Evolutionary conservation across 2,797 vertebrate genomes (phyloP).

Genomic region (Sus cebifrons): DNA sequence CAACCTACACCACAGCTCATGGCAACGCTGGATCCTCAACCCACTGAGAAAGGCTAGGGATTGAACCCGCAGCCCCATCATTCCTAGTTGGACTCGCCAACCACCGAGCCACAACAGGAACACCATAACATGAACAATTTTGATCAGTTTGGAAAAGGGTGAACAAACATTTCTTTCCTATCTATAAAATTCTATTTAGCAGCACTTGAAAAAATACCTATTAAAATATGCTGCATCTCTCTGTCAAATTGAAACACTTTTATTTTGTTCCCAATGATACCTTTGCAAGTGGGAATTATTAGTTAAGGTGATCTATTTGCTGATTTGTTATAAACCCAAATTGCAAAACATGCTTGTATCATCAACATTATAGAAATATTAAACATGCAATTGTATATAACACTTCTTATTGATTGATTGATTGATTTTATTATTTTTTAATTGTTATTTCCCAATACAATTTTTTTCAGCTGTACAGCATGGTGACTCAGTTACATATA

Average conservation of each 20-base stretch:
- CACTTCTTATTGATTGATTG: slow-evolving; percentile 25
- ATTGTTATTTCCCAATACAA: too few relatives aligned
- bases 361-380: slow-evolving; percentile 5
- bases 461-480: too few relatives aligned
- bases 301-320: neutral
- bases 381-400: neutral
- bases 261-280: neutral
- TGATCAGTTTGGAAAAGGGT: neutral
- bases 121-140: neutral
- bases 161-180: neutral
- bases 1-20: too few relatives aligned
- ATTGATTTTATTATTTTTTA: too few relatives aligned
- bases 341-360: neutral
- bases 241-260: neutral
- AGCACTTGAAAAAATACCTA: neutral
- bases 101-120: too few relatives aligned
- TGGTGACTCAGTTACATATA: too few relatives aligned
- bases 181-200: neutral
- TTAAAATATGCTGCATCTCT: neutral
- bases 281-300: neutral
- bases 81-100: too few relatives aligned
- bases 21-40: too few relatives aligned
- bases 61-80: too few relatives aligned
- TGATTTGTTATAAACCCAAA: slow-evolving; percentile 14
- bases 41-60: too few relatives aligned